phyloP scores from a whole-genome alignment of 2,888 invertebrate genomes.

The Galerucella pusilla region DNA sequence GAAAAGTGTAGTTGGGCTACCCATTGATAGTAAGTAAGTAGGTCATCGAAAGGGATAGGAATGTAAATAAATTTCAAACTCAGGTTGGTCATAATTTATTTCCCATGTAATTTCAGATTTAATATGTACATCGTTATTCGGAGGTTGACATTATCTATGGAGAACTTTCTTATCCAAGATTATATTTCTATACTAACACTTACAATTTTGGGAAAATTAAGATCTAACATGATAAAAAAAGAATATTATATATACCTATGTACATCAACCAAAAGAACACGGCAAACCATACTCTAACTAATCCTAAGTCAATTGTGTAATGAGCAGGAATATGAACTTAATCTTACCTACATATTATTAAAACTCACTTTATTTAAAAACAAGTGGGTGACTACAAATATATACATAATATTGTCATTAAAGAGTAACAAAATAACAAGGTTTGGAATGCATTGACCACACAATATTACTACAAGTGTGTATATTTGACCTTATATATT shows the following conservation, averaged over 20 bases:
- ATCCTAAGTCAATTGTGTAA: conserved; percentile 42
- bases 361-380: conserved; percentile 3
- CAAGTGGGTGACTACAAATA: conserved; percentile 25
- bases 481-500: background rate
- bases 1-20: too few species aligned
- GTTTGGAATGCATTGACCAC: conserved; percentile 1
- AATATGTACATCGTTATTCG: conserved; percentile 36
- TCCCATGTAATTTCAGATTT: conserved; percentile 29
- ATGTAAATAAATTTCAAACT: background rate
- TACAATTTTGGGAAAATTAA: conserved; percentile 24
- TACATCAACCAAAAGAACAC: conserved; percentile 40
- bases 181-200: conserved; percentile 29
- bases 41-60: too few species aligned
- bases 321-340: conserved; percentile 32
- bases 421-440: conserved; percentile 15
- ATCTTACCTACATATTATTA: background rate
- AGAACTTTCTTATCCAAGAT: conserved; percentile 26
- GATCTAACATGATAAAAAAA: conserved; percentile 26
- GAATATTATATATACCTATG: conserved; percentile 37
- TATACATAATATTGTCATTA: conserved; percentile 29
- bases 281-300: conserved; percentile 33
- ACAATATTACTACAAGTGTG: background rate
- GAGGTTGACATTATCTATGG: conserved; percentile 26
- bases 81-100: conserved; percentile 27
- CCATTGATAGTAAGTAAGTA: too few species aligned